Conservation (phyloP, 2,888 invertebrate species). For the Chrysolina americana region DNA sequence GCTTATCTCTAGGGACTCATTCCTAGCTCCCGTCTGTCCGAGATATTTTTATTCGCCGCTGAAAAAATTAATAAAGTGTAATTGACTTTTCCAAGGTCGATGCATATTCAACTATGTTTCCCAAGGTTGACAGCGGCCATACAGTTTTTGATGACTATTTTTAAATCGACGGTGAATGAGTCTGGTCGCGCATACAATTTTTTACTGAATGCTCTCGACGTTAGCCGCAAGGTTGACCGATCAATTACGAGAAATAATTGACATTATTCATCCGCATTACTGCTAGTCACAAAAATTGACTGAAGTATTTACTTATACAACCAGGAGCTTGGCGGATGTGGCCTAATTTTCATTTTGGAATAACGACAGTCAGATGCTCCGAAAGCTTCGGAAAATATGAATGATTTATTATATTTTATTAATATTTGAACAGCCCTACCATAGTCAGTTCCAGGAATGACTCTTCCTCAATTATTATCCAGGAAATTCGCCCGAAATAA, state of each 20-base stretch:
- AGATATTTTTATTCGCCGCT: background rate
- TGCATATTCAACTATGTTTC: conserved; percentile 42
- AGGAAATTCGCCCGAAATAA: too few relatives aligned
- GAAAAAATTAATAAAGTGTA: background rate
- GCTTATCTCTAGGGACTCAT: background rate
- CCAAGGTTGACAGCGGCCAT: conserved; percentile 32
- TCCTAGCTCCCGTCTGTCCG: background rate
- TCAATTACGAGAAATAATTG: conserved; percentile 19
- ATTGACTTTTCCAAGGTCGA: conserved; percentile 14
- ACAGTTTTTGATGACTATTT: conserved; percentile 38
- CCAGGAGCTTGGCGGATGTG: background rate
- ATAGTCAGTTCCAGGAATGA: too few relatives aligned
- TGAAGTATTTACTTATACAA: background rate
- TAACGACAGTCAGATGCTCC: background rate
- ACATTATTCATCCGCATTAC: conserved; percentile 8
- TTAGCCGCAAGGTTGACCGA: conserved; percentile 1
- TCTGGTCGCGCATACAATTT: conserved; percentile 30
- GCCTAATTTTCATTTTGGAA: background rate
- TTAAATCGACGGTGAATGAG: conserved; percentile 33
- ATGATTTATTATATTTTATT: background rate
- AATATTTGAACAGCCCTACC: too few relatives aligned
- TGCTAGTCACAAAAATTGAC: background rate
- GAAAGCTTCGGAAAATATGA: background rate
- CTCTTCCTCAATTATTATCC: too few relatives aligned
- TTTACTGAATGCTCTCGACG: conserved; percentile 5